phyloP scores from a whole-genome alignment of 2,797 vertebrate species.

The Vespertilio murinus region DNA sequence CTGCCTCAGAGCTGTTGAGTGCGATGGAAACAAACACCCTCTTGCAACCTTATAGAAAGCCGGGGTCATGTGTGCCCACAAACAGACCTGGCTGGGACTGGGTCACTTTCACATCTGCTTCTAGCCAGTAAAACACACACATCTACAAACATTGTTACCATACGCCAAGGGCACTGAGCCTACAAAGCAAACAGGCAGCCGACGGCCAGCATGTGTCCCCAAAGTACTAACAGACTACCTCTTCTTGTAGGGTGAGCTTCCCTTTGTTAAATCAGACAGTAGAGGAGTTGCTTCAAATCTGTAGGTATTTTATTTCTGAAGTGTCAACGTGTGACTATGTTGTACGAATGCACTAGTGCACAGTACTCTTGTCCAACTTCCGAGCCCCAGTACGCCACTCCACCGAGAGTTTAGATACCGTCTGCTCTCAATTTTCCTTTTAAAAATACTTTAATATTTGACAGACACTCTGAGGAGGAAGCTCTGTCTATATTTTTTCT shows the following conservation, averaged over 20 bases:
- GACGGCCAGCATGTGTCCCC: not conserved
- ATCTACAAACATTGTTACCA: not conserved
- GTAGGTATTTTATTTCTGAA: not conserved
- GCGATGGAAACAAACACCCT: constrained; percentile 6
- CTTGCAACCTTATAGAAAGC: constrained; percentile 17
- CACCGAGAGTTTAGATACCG: not conserved
- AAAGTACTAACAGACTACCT: constrained; percentile 26
- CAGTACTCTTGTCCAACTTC: not conserved
- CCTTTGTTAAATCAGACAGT: not conserved
- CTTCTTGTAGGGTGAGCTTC: not conserved
- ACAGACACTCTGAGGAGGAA: not conserved
- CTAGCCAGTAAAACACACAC: constrained; percentile 39
- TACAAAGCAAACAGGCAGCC: constrained; percentile 37
- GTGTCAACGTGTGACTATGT: not conserved
- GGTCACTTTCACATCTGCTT: constrained; percentile 14
- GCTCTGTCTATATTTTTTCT: not conserved
- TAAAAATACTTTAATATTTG: constrained; percentile 35
- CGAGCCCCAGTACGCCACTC: not conserved
- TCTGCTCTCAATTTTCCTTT: not conserved
- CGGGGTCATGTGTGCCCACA: constrained; percentile 17
- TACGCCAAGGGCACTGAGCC: not conserved
- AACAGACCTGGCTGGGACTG: constrained; percentile 23
- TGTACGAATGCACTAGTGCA: not conserved
- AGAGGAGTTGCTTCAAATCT: not conserved
- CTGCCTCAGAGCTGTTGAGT: not conserved